A percentile compares a stretch with the other conserved stretches of the same genome.
phyloP scores from a whole-genome alignment of 2,888 invertebrate genomes.

The Dasypogon diadema region DNA sequence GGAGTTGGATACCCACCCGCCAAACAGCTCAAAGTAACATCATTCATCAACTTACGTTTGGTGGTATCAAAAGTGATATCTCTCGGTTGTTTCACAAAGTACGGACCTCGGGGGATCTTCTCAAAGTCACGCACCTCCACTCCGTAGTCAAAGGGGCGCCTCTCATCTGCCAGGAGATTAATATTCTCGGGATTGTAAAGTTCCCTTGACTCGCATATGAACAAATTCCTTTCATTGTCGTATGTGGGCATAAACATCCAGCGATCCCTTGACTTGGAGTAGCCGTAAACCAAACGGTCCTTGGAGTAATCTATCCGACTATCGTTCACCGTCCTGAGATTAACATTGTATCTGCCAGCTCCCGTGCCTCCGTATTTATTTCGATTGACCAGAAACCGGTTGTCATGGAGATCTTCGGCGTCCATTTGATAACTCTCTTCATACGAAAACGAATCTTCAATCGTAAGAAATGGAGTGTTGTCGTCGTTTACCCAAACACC shows the following conservation, averaged over 20 bases:
- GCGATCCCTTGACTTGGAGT: conserved; percentile 76
- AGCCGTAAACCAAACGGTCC: conserved; percentile 85
- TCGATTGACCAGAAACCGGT: conserved; percentile 62
- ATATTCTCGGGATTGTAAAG: conserved; percentile 73
- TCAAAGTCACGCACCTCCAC: conserved; percentile 83
- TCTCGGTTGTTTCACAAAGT: conserved; percentile 86
- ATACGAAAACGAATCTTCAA: conserved; percentile 86
- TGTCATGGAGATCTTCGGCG: conserved; percentile 66
- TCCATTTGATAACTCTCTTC: conserved; percentile 70
- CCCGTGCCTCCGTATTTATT: background rate
- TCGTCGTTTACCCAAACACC: conserved; percentile 90
- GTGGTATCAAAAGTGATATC: conserved; percentile 87
- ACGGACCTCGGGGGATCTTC: conserved; percentile 88
- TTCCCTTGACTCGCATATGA: conserved; percentile 81
- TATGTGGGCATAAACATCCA: conserved; percentile 89
- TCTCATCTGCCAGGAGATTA: conserved; percentile 79
- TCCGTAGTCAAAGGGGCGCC: conserved; percentile 88
- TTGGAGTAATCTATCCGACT: conserved; percentile 69
- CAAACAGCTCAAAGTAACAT: conserved; percentile 82
- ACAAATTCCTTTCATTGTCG: conserved; percentile 81
- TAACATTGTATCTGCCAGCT: background rate
- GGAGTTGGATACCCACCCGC: conserved; percentile 92
- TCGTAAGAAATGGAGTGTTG: conserved; percentile 79
- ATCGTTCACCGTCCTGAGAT: conserved; percentile 56
- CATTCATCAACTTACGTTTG: conserved; percentile 76